Base-by-base conservation (phyloP, 2,888 invertebrate genomes). In the Galerucella calmariensis region DNA sequence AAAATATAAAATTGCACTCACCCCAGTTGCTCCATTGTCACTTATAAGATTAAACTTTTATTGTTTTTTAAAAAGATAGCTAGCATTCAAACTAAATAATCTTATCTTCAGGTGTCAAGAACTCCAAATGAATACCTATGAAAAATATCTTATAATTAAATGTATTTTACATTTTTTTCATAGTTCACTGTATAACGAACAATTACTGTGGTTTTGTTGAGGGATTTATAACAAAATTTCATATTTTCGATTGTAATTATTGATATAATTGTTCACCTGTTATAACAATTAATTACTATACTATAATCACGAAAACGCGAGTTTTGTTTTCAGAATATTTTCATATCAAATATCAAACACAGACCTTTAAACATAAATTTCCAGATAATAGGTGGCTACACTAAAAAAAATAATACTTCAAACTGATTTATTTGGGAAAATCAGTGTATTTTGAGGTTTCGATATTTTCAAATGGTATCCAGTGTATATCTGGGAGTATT, bases 331-430 rank as follows among this genome's bases (percentile, higher is more conserved):
- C 10, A 20, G 56, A 20, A 20, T 10, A 56, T 56, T 56, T 16
- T 56, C 56, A 16, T 56, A 56, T 56, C 56, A 56, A 56, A 16
- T 20, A 56, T 56, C 16, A 56, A 56, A 56, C 56, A 56, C 56
- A 56, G 20, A 56, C 56, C 56, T 56, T 20, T 56, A n/a, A 20
- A 56, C 20, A 56, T 0, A 10, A 11, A 16, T 56, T 51, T 56
- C 56, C 20, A 20, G 56, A 56, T 56, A 56, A 16, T 56, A 16
- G 10, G 16, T 56, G 20, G 10, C 20, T 20, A 56, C 56, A 56
- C 56, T 56, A 16, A 56, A 56, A 56, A 16, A 56, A 56, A 56
- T 6, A 2, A 2, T 56, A 20, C 2, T 56, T 8, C 14, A n/a
- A 51, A n/a, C 2, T n/a, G 14, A 8, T 41, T 8, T 35, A 35